A percentile compares a stretch with the other conserved stretches of the same genome.
phyloP scores from a whole-genome alignment of 2,888 invertebrate species.

The Ametastegia equiseti region DNA sequence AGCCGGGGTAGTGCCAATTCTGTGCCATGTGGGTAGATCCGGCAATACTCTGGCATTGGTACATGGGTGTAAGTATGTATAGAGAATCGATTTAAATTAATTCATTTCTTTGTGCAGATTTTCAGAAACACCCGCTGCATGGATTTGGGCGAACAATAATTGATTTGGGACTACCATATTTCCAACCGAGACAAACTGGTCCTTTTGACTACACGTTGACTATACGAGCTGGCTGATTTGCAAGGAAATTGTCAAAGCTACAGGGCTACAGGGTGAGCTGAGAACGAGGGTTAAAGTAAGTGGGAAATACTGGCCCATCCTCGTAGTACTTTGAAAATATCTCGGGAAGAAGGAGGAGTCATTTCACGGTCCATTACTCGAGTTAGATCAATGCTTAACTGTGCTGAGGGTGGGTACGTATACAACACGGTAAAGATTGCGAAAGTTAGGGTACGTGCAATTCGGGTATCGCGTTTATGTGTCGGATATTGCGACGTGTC shows the following conservation, averaged over 20 bases:
- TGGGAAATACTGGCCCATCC: neutral
- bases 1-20: too few relatives aligned
- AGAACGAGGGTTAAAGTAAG: neutral
- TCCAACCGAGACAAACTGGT: too few relatives aligned
- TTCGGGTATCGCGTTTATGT: neutral
- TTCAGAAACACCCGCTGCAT: too few relatives aligned
- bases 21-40: too few relatives aligned
- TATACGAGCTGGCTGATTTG: neutral
- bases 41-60: too few relatives aligned
- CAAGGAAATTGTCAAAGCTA: neutral
- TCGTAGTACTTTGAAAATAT: neutral
- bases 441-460: neutral
- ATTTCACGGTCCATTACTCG: constrained; percentile 32
- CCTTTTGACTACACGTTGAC: too few relatives aligned
- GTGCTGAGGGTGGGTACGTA: neutral
- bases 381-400: constrained; percentile 31
- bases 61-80: too few relatives aligned
- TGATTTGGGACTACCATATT: too few relatives aligned
- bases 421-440: neutral
- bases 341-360: neutral
- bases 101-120: too few relatives aligned
- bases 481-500: neutral
- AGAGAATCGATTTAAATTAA: neutral
- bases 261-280: neutral
- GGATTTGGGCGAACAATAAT: too few relatives aligned